These are phyloP conservation scores for Tricholaema leucomelas DNA, from an alignment of 2,113 vertebrate species.

Conservation along the genomic window DNA sequence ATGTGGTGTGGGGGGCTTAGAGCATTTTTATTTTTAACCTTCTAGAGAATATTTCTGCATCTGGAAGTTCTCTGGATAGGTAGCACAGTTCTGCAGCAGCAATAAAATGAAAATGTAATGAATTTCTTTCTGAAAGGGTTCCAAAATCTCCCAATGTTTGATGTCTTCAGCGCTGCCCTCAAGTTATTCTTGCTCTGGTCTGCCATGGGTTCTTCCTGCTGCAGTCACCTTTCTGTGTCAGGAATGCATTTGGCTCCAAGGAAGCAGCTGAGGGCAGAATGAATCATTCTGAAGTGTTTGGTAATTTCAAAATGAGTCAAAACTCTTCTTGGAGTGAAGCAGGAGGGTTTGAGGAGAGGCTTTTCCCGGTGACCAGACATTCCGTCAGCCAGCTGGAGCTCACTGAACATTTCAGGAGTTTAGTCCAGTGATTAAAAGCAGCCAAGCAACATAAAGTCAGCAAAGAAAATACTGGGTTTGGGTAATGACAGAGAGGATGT, in stretches of 20 bases:
- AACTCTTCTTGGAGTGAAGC: neutral
- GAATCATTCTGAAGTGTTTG: neutral
- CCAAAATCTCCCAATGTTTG: neutral
- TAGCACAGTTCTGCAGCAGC: constrained; percentile 5
- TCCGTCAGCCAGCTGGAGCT: constrained; percentile 2
- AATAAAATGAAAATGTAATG: constrained; percentile 38
- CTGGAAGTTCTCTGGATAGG: constrained; percentile 36
- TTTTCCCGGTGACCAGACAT: neutral
- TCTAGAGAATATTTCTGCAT: constrained; percentile 36
- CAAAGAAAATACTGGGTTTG: neutral
- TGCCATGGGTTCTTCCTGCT: neutral
- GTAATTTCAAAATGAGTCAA: constrained; percentile 25
- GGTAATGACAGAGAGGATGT: neutral
- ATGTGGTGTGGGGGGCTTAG: constrained; percentile 21
- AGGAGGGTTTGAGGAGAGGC: neutral
- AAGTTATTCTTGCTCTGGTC: neutral
- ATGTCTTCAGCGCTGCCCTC: constrained; percentile 3
- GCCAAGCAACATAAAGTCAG: neutral
- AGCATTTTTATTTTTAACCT: constrained; percentile 58
- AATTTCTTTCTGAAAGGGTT: constrained; percentile 21
- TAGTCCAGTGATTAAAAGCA: constrained; percentile 12
- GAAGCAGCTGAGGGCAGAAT: constrained; percentile 7
- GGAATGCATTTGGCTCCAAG: neutral
- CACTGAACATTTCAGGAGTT: neutral
- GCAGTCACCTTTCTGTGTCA: constrained; percentile 26